phyloP scores from a whole-genome alignment of 2,888 invertebrate genomes.

The Bombyx huttoni region DNA sequence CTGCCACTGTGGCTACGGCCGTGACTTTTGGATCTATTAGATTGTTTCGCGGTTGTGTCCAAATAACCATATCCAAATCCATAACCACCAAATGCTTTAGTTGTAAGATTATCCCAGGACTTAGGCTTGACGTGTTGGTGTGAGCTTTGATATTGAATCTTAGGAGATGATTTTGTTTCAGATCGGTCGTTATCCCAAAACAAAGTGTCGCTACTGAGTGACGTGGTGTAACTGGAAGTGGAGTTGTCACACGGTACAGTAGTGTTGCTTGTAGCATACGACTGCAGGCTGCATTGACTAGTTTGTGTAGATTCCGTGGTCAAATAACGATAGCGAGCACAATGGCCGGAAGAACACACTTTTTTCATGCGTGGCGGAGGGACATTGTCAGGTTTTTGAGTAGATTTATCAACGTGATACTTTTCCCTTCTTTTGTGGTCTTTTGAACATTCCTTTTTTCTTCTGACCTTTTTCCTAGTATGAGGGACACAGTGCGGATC shows the following conservation, averaged over 20 bases:
- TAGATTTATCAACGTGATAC: conserved; percentile 61
- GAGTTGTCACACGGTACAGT: conserved; percentile 78
- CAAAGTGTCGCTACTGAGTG: conserved; percentile 87
- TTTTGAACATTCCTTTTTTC: conserved; percentile 74
- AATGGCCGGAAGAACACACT: conserved; percentile 45
- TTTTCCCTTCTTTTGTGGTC: conserved; percentile 75
- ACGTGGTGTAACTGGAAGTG: conserved; percentile 86
- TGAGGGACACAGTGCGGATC: conserved; percentile 89
- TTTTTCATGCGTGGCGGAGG: conserved; percentile 63
- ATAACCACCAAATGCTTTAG: conserved; percentile 88
- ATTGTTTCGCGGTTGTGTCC: conserved; percentile 71
- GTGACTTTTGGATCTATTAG: conserved; percentile 55
- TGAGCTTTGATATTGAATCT: conserved; percentile 60
- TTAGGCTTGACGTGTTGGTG: conserved; percentile 79
- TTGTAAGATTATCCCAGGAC: conserved; percentile 91
- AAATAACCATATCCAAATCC: conserved; percentile 90
- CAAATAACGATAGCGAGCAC: conserved; percentile 73
- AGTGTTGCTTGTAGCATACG: conserved; percentile 84
- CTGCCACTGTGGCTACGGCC: conserved; percentile 74
- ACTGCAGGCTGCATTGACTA: conserved; percentile 86
- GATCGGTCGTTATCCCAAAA: conserved; percentile 81
- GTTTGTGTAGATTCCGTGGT: conserved; percentile 79
- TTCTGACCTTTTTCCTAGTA: conserved; percentile 56
- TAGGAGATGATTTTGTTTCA: conserved; percentile 55
- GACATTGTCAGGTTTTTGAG: conserved; percentile 55